Evolutionary conservation across 2,113 vertebrate genomes (phyloP).

Genomic region (Mohoua ochrocephala): DNA sequence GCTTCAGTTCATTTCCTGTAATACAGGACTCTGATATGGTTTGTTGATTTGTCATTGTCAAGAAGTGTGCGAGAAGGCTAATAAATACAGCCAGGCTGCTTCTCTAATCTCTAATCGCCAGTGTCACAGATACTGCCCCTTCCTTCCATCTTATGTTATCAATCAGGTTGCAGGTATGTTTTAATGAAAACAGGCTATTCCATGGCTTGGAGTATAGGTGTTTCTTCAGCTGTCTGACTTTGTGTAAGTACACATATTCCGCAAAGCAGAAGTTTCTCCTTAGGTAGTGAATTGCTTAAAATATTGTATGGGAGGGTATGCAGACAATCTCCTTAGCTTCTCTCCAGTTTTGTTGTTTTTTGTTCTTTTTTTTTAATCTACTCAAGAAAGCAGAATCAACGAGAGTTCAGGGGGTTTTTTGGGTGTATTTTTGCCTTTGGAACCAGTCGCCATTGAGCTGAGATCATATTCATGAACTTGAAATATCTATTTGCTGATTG

Average conservation of each 20-base stretch:
- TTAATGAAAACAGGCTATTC: neutral
- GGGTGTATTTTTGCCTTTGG: neutral
- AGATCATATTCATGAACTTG: neutral
- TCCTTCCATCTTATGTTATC: neutral
- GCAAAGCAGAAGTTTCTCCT: neutral
- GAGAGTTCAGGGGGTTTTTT: neutral
- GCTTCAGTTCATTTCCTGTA: neutral
- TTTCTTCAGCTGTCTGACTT: neutral
- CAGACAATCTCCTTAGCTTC: neutral
- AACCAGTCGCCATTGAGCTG: neutral
- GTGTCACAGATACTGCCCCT: neutral
- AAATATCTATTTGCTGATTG: neutral
- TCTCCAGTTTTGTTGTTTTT: rapidly evolving
- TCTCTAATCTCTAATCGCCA: neutral
- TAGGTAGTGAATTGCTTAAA: neutral
- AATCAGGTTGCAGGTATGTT: neutral
- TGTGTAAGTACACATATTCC: neutral
- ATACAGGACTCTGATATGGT: neutral
- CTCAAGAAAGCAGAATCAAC: neutral
- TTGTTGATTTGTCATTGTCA: conserved; percentile 12
- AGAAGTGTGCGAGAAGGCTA: neutral
- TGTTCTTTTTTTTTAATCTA: neutral
- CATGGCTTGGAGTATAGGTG: neutral
- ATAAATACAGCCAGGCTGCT: neutral
- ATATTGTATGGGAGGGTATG: neutral